Conservation (phyloP, 1,140 invertebrate genomes). For the Drosophila pallidifrons region DNA sequence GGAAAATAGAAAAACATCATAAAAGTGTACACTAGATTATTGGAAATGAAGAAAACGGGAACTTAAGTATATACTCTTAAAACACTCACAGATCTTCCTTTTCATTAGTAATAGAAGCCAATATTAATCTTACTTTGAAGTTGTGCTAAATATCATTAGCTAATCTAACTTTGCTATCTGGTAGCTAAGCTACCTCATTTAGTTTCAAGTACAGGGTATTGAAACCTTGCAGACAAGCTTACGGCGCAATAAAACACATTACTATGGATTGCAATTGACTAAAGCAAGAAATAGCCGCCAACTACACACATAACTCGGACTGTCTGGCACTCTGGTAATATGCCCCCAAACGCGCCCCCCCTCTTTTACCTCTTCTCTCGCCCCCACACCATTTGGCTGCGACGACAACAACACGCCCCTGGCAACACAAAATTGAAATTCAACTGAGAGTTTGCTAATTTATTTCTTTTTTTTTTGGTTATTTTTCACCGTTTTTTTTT, state of each 20-base stretch:
- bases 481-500: not conserved
- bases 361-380: too few species aligned
- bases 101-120: too few species aligned
- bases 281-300: slow-evolving; percentile 37
- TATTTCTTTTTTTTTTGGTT: slow-evolving; percentile 16
- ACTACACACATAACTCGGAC: slow-evolving; percentile 39
- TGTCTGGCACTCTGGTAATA: slow-evolving; percentile 27
- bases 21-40: too few species aligned
- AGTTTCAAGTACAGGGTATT: slow-evolving; percentile 19
- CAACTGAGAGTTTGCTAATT: slow-evolving; percentile 34
- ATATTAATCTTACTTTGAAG: too few species aligned
- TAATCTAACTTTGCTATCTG: not conserved
- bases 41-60: too few species aligned
- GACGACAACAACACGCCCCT: not conserved
- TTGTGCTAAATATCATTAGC: too few species aligned
- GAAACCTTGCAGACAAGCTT: slow-evolving; percentile 43
- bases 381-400: not conserved
- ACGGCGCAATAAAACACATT: slow-evolving; percentile 43
- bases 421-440: slow-evolving; percentile 34
- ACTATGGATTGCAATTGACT: slow-evolving; percentile 40
- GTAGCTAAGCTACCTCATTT: not conserved
- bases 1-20: too few species aligned
- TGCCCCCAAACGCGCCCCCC: not conserved
- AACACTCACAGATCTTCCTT: too few species aligned
- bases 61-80: too few species aligned